Base-by-base conservation (phyloP, 2,888 invertebrate genomes). In the Standfussiana lucernea region DNA sequence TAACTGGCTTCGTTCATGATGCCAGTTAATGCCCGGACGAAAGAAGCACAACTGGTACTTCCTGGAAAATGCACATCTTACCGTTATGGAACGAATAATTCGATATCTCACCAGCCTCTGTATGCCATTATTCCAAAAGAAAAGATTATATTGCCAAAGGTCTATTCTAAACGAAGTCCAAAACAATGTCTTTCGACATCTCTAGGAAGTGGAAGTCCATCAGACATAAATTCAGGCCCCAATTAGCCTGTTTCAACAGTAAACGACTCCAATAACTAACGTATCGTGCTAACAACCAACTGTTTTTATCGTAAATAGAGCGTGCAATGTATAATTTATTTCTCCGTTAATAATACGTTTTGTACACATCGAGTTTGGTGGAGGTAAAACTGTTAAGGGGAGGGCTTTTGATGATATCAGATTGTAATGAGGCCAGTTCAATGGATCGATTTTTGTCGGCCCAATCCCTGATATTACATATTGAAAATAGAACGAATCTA, bases 221-320 rank as follows among this genome's bases (percentile, higher is more conserved):
- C 35, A 66, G 32, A 28, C 45, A 82, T 71, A 72, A 74, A 85
- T 75, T 59, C 64, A 75, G 69, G 50, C 47, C 62, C 56, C 75
- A 80, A 80, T 87, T 72, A 87, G 75, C 72, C 72, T 37, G 83
- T 84, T 83, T 77, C 73, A 84, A 80, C 80, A 85, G 72, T 76
- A 79, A 86, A 81, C 75, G 75, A 70, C 75, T 75, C 73, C 80
- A 79, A 82, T 83, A 80, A 81, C 72, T 85, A 79, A 81, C 81
- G 87, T 89, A 80, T 86, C 88, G 85, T 86, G 82, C 84, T 82
- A 73, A 81, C 83, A 73, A 83, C 65, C 72, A 65, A 82, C 80
- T 71, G 83, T 87, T 87, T 89, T 86, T 84, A 73, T 77, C 74
- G 64, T 79, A 88, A 91, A 86, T 88, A 89, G 91, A 91, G 88